Conservation (phyloP, 53 echinoderm and acorn worm genomes). For the Stichopus horrens region DNA sequence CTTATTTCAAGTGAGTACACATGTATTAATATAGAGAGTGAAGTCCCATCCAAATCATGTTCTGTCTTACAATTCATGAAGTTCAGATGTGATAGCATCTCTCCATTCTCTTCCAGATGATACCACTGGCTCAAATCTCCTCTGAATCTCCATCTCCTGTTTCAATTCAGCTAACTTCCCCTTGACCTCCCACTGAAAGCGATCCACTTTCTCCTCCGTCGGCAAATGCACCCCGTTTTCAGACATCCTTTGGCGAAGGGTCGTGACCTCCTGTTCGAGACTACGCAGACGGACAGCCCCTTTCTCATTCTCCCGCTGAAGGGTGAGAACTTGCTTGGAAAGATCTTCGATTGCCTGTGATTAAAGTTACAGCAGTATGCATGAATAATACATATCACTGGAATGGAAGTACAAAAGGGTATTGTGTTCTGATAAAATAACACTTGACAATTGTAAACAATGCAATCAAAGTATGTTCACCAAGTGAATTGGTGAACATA, state of each 20-base stretch:
- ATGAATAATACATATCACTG: too few species aligned
- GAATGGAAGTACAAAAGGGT: too few species aligned
- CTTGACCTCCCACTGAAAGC: slow-evolving; percentile 71
- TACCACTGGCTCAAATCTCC: slow-evolving; percentile 4
- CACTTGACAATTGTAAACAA: too few species aligned
- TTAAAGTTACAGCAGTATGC: too few species aligned
- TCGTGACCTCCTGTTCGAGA: slow-evolving; percentile 69
- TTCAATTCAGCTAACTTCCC: slow-evolving; percentile 73
- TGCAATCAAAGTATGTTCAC: too few species aligned
- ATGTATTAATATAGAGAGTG: too few species aligned
- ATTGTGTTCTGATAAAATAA: too few species aligned
- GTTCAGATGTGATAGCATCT: slow-evolving; percentile 53
- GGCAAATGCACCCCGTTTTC: slow-evolving; percentile 76
- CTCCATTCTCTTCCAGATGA: slow-evolving; percentile 54
- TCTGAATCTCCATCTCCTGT: slow-evolving; percentile 59
- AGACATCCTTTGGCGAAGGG: slow-evolving; percentile 61
- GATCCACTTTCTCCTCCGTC: slow-evolving; percentile 73
- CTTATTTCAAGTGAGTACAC: too few species aligned
- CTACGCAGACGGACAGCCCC: slow-evolving; percentile 60
- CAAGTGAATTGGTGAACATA: too few species aligned
- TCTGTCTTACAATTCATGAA: slow-evolving; percentile 67
- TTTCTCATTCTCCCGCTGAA: slow-evolving; percentile 75
- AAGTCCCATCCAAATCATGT: too few species aligned
- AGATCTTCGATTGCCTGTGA: slow-evolving; percentile 61
- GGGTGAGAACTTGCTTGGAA: slow-evolving; percentile 63